Conservation (phyloP, 2,797 vertebrate genomes). For the Clarias platycephalus region DNA sequence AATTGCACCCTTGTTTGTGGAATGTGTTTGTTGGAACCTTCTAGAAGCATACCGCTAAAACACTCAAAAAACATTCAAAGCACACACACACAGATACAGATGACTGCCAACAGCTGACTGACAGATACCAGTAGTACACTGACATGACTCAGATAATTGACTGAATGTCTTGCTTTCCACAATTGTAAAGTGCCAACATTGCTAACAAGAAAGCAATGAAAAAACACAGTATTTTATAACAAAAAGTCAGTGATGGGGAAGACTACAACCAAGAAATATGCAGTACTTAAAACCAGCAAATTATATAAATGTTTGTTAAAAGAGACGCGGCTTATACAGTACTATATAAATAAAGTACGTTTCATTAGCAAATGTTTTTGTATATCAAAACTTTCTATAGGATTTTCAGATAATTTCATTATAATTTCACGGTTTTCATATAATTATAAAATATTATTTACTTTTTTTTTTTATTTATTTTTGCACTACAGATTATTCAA, state of each 20-base stretch:
- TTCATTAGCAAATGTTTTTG: neutral
- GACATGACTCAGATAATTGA: slow-evolving; percentile 82
- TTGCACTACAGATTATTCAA: neutral
- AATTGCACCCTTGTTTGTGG: slow-evolving; percentile 63
- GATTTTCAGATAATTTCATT: neutral
- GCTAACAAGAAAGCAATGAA: neutral
- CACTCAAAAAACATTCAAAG: slow-evolving; percentile 49
- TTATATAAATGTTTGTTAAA: neutral
- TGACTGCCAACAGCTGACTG: slow-evolving; percentile 64
- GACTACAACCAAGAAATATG: neutral
- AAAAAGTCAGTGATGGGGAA: neutral
- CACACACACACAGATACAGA: slow-evolving; percentile 43
- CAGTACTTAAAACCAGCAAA: neutral
- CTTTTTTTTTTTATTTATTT: no score
- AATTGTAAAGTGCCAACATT: slow-evolving; percentile 48
- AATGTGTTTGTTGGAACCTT: slow-evolving; percentile 66
- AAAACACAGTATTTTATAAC: neutral
- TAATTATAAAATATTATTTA: no score
- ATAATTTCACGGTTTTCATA: no score
- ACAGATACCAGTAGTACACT: slow-evolving; percentile 74
- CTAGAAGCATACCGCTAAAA: slow-evolving; percentile 46
- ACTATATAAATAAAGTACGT: neutral
- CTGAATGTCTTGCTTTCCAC: slow-evolving; percentile 76
- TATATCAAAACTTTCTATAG: neutral
- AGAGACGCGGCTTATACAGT: no score